Conservation (phyloP, 2,797 vertebrate species). For the Cottoperca gobio region DNA sequence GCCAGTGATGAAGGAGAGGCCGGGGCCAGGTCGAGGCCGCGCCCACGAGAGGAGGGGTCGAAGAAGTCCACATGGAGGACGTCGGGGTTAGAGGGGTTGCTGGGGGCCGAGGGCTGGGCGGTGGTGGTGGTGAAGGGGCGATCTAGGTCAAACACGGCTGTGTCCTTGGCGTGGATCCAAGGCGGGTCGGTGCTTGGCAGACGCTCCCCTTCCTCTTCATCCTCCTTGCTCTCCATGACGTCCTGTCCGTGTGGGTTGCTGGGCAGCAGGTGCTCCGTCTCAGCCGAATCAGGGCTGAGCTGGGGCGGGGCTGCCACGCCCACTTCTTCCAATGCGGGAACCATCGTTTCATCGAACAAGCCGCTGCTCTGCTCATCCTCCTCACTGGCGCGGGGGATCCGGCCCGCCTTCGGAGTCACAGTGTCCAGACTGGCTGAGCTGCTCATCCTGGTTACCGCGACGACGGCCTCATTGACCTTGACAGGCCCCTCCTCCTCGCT, state of each 20-base stretch:
- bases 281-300: conserved; percentile 80
- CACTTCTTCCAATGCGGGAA: conserved; percentile 46
- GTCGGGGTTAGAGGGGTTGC: conserved; percentile 75
- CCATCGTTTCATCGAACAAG: conserved; percentile 75
- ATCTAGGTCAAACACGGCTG: conserved; percentile 78
- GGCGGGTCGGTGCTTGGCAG: conserved; percentile 77
- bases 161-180: conserved; percentile 79
- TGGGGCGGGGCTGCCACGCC: conserved; percentile 34
- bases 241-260: conserved; percentile 51
- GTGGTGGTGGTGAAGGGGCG: conserved; percentile 60
- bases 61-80: conserved; percentile 91
- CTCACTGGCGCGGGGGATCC: conserved; percentile 72
- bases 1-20: conserved; percentile 71
- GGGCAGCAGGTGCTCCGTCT: conserved; percentile 80
- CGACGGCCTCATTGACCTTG: conserved; percentile 62
- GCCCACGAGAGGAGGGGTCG: conserved; percentile 81
- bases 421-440: conserved; percentile 54
- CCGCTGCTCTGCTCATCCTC: conserved; percentile 91
- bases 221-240: conserved; percentile 43
- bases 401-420: conserved; percentile 64
- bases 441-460: conserved; percentile 53
- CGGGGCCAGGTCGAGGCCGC: conserved; percentile 72
- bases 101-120: conserved; percentile 39
- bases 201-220: conserved; percentile 63
- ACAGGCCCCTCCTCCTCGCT: conserved; percentile 61